Percentiles rank a stretch among this genome's conserved stretches.
Conservation (phyloP, 1,140 invertebrate species). For the Teleopsis dalmanni region DNA sequence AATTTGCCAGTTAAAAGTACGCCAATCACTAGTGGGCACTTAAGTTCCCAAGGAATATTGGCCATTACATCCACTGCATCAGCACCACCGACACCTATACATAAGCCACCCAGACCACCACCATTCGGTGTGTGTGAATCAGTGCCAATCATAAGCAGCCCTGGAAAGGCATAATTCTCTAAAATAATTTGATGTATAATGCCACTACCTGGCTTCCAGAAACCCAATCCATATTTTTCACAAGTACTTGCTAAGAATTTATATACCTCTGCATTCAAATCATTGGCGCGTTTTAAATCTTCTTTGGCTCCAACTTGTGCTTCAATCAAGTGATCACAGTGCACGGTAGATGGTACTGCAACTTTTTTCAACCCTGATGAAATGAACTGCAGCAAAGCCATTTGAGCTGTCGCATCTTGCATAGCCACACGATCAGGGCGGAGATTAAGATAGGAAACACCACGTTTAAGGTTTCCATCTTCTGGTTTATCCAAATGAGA, state of each 20-base stretch:
- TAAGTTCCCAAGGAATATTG: conserved; percentile 98
- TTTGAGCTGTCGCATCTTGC: conserved; percentile 99
- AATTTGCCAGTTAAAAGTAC: conserved; percentile 93
- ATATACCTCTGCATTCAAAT: conserved; percentile 96
- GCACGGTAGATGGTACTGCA: conserved; percentile 97
- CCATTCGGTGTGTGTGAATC: conserved; percentile 99
- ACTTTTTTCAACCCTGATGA: conserved; percentile 89
- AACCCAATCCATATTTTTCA: conserved; percentile 97
- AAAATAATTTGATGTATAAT: conserved; percentile 99
- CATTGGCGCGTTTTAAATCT: conserved; percentile 90
- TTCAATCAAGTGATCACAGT: conserved; percentile 99
- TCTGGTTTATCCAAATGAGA: conserved; percentile 94
- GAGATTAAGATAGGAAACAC: conserved; percentile 85
- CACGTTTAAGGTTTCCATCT: conserved; percentile 73
- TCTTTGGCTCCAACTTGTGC: conserved; percentile 84
- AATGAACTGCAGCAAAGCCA: conserved; percentile 99
- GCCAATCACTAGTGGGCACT: conserved; percentile 97
- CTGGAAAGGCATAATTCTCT: conserved; percentile 99
- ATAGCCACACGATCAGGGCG: conserved; percentile 97
- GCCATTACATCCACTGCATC: conserved; percentile 99
- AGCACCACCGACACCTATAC: conserved; percentile 98
- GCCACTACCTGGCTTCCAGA: conserved; percentile 99
- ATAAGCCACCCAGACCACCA: conserved; percentile 92
- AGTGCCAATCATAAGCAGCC: conserved; percentile 93
- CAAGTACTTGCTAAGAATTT: conserved; percentile 89